Base-by-base conservation (phyloP, 1,140 invertebrate genomes). In the Macrotrachela quadricornifera region DNA sequence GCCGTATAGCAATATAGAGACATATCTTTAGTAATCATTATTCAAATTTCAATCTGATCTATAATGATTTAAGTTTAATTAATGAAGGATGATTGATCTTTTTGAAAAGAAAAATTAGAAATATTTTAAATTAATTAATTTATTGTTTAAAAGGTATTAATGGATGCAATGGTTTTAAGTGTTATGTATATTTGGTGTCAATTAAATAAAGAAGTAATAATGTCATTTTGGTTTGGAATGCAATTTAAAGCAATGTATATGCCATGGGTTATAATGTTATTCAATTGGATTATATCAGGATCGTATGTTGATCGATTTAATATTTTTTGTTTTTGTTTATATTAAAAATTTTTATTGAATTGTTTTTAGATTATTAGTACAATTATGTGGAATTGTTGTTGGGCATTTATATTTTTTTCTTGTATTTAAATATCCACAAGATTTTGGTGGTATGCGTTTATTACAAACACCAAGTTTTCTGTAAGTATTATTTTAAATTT, bases 181-280 rank as follows among this genome's bases (percentile, higher is more conserved):
- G 82, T 96, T 9, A 74, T 96, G 12, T 96, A 97, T 62, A 75
- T 99, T 1, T 96, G 91, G 91, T 97, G 92, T 65, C 87, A 96
- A 66, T 71, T 96, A 0, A 96, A 99, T 68, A 87, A 86, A 67
- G 90, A 99, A 64, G 76, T 77, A 1, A 83, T 92, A 50, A 90
- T 99, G 0, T 81, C 77, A 43, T 99, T 99, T 66, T 97, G 91
- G 92, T 99, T 99, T 70, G 94, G 94, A 42, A 90, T 85, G 1
- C 77, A 81, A 50, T 97, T 99, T 68, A 96, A 95, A 72, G 21
- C 92, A 6, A 85, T 94, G 78, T 97, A 96, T 66, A 70, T 99
- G 10, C 92, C 92, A 0, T 99, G 91, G 21, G 85, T 97, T 11
- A 72, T 97, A 14, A 78, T 94, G 52, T 85, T 73, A 30, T 91